These are phyloP conservation scores for Menidia menidia DNA, from an alignment of 2,797 vertebrate species.

Conservation along the genomic window DNA sequence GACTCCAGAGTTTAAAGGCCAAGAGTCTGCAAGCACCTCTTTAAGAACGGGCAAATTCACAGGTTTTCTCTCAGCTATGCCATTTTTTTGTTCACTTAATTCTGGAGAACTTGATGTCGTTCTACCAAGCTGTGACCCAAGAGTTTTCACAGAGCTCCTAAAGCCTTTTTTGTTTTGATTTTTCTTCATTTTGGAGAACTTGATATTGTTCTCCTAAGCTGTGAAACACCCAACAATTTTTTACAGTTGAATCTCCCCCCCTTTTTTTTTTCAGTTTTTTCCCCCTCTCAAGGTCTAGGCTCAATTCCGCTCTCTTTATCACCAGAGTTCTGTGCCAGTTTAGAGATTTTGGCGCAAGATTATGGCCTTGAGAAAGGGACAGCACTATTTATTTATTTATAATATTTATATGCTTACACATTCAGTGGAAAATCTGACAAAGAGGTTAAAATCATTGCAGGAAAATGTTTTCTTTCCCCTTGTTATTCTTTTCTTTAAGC, in stretches of 20 bases:
- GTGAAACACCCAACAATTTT: no score
- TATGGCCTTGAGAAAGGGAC: constrained; percentile 32
- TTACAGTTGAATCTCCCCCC: no score
- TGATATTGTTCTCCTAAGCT: no score
- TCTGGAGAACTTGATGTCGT: neutral
- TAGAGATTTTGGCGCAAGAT: constrained; percentile 32
- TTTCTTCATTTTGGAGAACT: no score
- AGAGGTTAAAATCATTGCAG: constrained; percentile 26
- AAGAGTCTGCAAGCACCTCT: no score
- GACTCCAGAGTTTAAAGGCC: neutral
- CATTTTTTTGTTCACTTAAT: neutral
- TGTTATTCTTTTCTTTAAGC: no score
- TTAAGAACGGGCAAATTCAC: neutral
- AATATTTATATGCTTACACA: constrained; percentile 17
- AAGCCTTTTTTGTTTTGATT: constrained; percentile 1
- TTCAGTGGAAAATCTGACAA: constrained; percentile 48
- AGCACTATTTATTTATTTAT: constrained; percentile 26
- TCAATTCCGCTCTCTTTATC: constrained; percentile 31
- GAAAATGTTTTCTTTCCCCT: neutral
- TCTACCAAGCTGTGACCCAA: constrained; percentile 29
- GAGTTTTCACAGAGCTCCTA: constrained; percentile 35
- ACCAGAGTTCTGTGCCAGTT: constrained; percentile 34
- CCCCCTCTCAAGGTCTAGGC: constrained; percentile 4
- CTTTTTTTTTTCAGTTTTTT: no score
- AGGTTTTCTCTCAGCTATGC: constrained; percentile 10